A percentile compares a stretch with the other conserved stretches of the same genome.
Conservation (phyloP, 2,113 vertebrate species). For the Lamprotornis superbus region DNA sequence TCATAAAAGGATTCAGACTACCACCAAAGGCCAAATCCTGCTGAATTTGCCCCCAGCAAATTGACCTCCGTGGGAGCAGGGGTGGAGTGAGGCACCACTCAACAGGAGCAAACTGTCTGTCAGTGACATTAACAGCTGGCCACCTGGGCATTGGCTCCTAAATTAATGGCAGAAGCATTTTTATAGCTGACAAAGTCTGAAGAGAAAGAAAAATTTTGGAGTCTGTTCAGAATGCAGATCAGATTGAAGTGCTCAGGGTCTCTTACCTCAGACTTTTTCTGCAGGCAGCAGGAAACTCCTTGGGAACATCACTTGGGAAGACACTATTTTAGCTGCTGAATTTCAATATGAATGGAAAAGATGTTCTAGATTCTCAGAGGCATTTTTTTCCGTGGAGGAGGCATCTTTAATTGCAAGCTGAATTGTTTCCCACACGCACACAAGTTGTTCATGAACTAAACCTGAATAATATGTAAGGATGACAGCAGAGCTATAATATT, state of each 20-base stretch:
- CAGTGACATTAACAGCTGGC: neutral
- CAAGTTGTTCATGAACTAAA: neutral
- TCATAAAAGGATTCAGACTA: neutral
- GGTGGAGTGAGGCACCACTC: neutral
- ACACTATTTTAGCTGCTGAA: neutral
- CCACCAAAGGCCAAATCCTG: neutral
- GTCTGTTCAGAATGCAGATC: neutral
- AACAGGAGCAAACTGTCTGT: fast-evolving
- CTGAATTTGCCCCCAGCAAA: neutral
- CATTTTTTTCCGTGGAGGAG: neutral
- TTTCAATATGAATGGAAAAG: neutral
- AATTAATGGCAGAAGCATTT: neutral
- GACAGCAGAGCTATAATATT: neutral
- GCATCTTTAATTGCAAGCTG: neutral
- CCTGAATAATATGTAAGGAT: neutral
- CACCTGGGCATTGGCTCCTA: neutral
- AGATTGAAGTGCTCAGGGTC: neutral
- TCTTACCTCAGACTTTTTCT: neutral
- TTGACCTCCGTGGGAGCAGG: neutral
- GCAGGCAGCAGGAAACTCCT: neutral
- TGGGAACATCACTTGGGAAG: neutral
- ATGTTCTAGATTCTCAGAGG: neutral
- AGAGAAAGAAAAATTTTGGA: neutral
- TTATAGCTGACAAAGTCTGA: neutral
- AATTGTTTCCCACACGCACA: neutral